These are phyloP conservation scores for Sisyra terminalis DNA, from an alignment of 2,888 invertebrate species.

Conservation along the genomic window DNA sequence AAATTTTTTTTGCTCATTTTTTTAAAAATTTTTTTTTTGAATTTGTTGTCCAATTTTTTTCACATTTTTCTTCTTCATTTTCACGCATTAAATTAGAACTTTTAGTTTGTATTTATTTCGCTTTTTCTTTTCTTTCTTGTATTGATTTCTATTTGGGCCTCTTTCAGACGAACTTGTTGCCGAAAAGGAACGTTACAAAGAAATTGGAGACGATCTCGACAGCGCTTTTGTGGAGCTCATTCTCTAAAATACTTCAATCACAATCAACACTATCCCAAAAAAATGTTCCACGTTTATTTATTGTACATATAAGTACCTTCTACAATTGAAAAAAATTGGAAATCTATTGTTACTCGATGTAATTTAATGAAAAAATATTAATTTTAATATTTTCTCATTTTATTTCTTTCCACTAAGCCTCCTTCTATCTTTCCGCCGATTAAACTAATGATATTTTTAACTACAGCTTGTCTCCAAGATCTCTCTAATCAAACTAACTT, in stretches of 20 bases:
- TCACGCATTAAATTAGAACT: constrained; percentile 1
- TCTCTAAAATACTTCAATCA: too few relatives aligned
- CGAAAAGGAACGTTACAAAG: constrained; percentile 99
- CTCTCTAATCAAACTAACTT: too few relatives aligned
- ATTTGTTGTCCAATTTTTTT: constrained; percentile 1
- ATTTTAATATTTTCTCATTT: too few relatives aligned
- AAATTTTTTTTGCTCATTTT: constrained; percentile 9
- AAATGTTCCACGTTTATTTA: too few relatives aligned
- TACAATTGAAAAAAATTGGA: too few relatives aligned
- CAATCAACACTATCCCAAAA: constrained; percentile 9
- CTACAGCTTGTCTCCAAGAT: too few relatives aligned
- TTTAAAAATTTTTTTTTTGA: constrained; percentile 8
- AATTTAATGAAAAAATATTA: too few relatives aligned
- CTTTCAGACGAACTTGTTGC: constrained; percentile 82
- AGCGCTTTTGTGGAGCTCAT: constrained; percentile 93
- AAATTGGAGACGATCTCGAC: constrained; percentile 99
- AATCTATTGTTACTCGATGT: too few relatives aligned
- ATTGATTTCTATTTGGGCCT: constrained; percentile 1
- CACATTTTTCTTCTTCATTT: constrained; percentile 1
- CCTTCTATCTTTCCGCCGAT: too few relatives aligned
- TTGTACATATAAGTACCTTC: too few relatives aligned
- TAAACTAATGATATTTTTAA: too few relatives aligned
- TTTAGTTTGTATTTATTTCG: not conserved
- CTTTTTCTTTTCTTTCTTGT: not conserved
- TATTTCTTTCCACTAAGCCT: too few relatives aligned